Evolutionary conservation across 2,888 invertebrate species (phyloP).

Genomic region (Euspilapteryx auroguttella): DNA sequence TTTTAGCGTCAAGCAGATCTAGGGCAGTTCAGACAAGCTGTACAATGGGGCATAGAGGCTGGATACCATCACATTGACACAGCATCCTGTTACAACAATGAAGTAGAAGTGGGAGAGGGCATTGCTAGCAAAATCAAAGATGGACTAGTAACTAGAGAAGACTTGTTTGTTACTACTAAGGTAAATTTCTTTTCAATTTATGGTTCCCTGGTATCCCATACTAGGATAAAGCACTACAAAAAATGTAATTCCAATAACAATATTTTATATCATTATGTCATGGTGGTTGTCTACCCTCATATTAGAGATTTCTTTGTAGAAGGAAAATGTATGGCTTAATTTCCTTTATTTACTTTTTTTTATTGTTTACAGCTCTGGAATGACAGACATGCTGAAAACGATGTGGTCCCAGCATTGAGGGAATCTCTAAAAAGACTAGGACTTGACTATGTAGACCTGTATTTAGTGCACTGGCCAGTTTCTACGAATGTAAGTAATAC

Average conservation of each 20-base stretch:
- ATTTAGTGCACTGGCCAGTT: conserved; percentile 82
- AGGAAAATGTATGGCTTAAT: too few species aligned
- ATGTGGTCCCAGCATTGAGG: conserved; percentile 68
- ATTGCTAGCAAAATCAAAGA: conserved; percentile 45
- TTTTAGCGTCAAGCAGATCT: conserved; percentile 30
- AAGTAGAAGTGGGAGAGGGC: conserved; percentile 48
- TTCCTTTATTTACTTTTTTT: too few species aligned
- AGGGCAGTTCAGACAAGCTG: conserved; percentile 33
- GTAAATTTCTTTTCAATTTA: conserved; percentile 16
- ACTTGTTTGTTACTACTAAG: conserved; percentile 60
- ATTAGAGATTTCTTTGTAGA: too few species aligned
- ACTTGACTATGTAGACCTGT: conserved; percentile 77
- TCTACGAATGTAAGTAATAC: conserved; percentile 40
- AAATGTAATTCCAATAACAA: background rate
- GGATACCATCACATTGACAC: conserved; percentile 61
- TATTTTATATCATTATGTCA: too few species aligned
- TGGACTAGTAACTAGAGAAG: conserved; percentile 42
- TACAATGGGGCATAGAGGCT: conserved; percentile 44
- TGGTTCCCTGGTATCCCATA: too few species aligned
- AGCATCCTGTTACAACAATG: conserved; percentile 48
- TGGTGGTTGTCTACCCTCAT: too few species aligned
- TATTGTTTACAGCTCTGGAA: conserved; percentile 40
- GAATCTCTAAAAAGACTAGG: conserved; percentile 66
- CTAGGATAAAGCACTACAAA: too few species aligned
- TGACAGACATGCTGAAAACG: conserved; percentile 61